phyloP scores from a whole-genome alignment of 2,113 vertebrate species.

The Tupaia tana region DNA sequence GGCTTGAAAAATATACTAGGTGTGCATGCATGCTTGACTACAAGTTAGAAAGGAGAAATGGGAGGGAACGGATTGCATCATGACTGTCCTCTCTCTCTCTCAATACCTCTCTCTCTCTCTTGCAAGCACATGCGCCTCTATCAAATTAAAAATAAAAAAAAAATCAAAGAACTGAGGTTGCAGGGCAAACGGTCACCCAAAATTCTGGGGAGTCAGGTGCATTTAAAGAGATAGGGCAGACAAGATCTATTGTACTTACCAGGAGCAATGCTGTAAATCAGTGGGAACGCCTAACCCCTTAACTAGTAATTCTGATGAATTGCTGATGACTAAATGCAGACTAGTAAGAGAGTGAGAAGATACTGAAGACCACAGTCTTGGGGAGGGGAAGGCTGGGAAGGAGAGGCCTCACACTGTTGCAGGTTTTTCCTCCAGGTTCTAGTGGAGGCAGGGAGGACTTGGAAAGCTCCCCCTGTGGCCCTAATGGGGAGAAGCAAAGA shows the following conservation, averaged over 20 bases:
- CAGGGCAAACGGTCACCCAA: background rate
- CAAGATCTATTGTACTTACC: background rate
- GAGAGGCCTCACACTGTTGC: background rate
- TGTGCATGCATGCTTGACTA: too few relatives aligned
- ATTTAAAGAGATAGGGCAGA: background rate
- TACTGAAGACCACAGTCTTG: too few relatives aligned
- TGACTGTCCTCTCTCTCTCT: too few relatives aligned
- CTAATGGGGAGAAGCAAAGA: background rate
- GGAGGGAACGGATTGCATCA: too few relatives aligned
- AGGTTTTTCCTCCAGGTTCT: background rate
- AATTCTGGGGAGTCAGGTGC: background rate
- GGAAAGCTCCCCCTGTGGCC: background rate
- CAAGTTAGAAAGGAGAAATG: too few relatives aligned
- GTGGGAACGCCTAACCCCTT: background rate
- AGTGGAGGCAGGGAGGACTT: fast-evolving
- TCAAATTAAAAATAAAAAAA: too few relatives aligned
- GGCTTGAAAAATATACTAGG: too few relatives aligned
- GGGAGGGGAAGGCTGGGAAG: background rate
- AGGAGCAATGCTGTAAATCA: background rate
- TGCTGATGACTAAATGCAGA: background rate
- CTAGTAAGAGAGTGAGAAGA: background rate
- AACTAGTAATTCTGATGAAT: background rate
- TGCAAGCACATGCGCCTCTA: too few relatives aligned
- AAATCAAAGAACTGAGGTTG: background rate
- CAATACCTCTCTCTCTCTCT: too few relatives aligned